Percentiles rank a stretch among this genome's conserved stretches.
Conservation (phyloP, 1,140 invertebrate genomes). For the Ooceraea biroi region DNA sequence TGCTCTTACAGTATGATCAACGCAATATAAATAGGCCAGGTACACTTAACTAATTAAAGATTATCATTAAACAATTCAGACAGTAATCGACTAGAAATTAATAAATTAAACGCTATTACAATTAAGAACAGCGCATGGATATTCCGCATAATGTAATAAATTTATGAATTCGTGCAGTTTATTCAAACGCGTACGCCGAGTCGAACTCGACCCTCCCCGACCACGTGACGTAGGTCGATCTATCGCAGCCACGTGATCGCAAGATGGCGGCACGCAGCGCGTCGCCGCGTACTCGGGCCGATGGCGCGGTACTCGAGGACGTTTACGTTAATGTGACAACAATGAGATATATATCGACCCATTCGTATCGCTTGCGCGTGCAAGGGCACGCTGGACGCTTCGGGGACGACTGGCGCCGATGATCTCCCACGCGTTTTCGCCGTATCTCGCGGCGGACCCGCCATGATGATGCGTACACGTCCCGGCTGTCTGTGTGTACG, state of each 20-base stretch:
- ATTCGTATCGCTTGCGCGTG: neutral
- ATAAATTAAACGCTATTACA: neutral
- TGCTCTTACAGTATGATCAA: no score
- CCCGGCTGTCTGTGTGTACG: neutral
- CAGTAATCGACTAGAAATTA: neutral
- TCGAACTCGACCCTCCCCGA: neutral
- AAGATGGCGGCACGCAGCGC: slow-evolving; percentile 32
- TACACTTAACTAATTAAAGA: neutral
- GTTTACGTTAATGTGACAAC: neutral
- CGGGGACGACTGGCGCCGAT: neutral
- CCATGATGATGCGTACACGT: slow-evolving; percentile 40
- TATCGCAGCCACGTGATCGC: neutral
- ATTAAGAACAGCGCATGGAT: neutral
- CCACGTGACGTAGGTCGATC: neutral
- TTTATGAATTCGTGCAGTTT: neutral
- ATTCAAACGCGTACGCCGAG: slow-evolving; percentile 1
- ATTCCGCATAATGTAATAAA: neutral
- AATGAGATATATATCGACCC: neutral
- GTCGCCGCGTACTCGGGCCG: neutral
- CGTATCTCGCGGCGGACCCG: neutral
- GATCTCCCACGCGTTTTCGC: neutral
- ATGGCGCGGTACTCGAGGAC: neutral
- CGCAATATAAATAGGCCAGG: neutral
- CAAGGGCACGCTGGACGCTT: no score
- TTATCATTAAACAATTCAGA: neutral